Conservation (phyloP, 2,888 invertebrate genomes). For the Tineola bisselliella region DNA sequence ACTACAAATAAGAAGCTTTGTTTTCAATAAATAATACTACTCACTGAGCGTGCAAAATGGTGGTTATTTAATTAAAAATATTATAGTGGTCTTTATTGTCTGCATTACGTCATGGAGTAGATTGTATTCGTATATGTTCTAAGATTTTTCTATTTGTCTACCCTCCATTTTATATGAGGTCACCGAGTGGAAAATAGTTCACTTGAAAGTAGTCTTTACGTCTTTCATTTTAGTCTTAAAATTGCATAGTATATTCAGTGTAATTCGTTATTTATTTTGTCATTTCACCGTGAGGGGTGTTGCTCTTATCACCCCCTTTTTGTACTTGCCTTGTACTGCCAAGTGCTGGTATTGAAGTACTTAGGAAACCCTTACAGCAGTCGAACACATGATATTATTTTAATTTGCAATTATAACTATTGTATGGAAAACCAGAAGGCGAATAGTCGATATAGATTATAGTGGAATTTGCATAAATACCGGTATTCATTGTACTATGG, state of each 20-base stretch:
- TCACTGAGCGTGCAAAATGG: neutral
- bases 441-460: no score
- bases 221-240: neutral
- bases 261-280: slow-evolving; percentile 15
- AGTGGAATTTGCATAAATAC: no score
- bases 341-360: neutral
- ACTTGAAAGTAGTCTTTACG: neutral
- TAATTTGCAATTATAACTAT: no score
- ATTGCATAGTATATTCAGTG: neutral
- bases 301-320: slow-evolving; percentile 14
- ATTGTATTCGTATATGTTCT: slow-evolving; percentile 14
- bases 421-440: no score
- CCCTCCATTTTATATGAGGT: slow-evolving; percentile 3
- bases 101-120: neutral
- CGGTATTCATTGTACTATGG: no score
- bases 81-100: neutral
- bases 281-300: slow-evolving; percentile 10
- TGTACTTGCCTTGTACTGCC: no score
- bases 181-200: neutral
- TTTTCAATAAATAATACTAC: no score
- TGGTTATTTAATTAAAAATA: neutral
- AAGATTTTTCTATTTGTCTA: slow-evolving; percentile 14
- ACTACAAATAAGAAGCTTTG: no score
- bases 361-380: neutral
- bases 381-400: neutral